Evolutionary conservation across 2,888 invertebrate genomes (phyloP).

Genomic region (Timandra comae): DNA sequence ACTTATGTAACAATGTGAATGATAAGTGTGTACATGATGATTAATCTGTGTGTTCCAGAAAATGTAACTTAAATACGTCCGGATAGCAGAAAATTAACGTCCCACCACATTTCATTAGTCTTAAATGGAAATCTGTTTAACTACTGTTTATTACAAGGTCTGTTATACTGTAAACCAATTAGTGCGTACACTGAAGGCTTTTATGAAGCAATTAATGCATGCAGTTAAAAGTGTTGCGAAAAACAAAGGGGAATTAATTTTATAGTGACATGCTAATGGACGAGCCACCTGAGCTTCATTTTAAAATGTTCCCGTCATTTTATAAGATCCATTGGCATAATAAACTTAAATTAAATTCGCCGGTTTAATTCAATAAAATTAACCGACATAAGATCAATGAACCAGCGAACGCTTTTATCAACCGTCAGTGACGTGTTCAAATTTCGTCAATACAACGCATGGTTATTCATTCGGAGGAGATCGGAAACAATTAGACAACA

Average conservation of each 20-base stretch:
- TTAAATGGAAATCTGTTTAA: conserved; percentile 33
- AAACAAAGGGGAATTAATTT: conserved; percentile 60
- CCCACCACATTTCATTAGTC: conserved; percentile 21
- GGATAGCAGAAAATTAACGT: neutral
- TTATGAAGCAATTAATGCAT: conserved; percentile 54
- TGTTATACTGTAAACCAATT: conserved; percentile 42
- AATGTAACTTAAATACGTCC: conserved; percentile 8
- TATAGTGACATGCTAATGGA: conserved; percentile 57
- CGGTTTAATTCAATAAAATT: neutral
- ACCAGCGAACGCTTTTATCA: conserved; percentile 45
- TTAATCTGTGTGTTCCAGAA: too few relatives aligned
- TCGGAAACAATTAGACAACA: conserved; percentile 75
- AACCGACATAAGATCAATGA: conserved; percentile 26
- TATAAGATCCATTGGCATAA: conserved; percentile 16
- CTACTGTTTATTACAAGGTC: conserved; percentile 37
- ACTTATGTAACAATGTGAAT: too few relatives aligned
- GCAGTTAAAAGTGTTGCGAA: conserved; percentile 46
- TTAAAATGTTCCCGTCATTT: conserved; percentile 26
- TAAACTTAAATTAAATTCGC: conserved; percentile 8
- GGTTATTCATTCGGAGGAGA: conserved; percentile 68
- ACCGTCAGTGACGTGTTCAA: conserved; percentile 59
- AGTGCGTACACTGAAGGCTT: conserved; percentile 44
- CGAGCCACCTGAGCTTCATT: conserved; percentile 39
- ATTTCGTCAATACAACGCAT: conserved; percentile 62
- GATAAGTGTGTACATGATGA: too few relatives aligned